Evolutionary conservation across 2,888 invertebrate genomes (phyloP), one percentile per base, ranked within the genome.

Genomic region (Falcaria lacertinaria): DNA sequence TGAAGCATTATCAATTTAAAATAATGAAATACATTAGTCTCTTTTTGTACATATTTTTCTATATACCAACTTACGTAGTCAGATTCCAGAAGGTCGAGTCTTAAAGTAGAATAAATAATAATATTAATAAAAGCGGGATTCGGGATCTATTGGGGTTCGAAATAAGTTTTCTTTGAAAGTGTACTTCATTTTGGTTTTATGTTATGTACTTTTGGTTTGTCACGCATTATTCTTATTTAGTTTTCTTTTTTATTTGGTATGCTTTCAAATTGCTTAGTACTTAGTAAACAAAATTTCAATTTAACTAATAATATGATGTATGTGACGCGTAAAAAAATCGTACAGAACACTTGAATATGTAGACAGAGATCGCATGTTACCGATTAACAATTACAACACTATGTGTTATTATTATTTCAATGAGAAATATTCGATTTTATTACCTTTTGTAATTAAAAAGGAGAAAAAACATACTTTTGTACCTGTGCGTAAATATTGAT

Each of bases 381-480:
- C 63, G 62, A 67, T 62, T 61, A 42, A 48, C 47, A 60, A 58
- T 39, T 52, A 60, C 50, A 57, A 54, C 57, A 57, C n/a, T n/a
- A n/a, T n/a, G n/a, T n/a, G n/a, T n/a, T n/a, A 52, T 49, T 48
- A 60, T 67, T 55, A 57, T 62, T 57, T 55, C 62, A 37, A 25
- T 55, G 59, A 60, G 55, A 52, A 49, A 54, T 42, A 54, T 58
- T 52, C 47, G 54, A 37, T 68, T 70, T 67, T 60, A 58, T 59
- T 55, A 59, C 68, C 69, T 75, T 68, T 73, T 86, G 80, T 84
- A 81, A 74, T 80, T 81, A 84, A 73, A 74, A 69, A 28, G 28
- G 64, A 59, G 61, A 64, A 65, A 64, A 57, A 60, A 69, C 64
- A 82, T 82, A 86, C 85, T 82, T 82, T 82, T 84, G 86, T 86